Conservation (phyloP, 2,888 invertebrate species). For the Deilephila porcellus region DNA sequence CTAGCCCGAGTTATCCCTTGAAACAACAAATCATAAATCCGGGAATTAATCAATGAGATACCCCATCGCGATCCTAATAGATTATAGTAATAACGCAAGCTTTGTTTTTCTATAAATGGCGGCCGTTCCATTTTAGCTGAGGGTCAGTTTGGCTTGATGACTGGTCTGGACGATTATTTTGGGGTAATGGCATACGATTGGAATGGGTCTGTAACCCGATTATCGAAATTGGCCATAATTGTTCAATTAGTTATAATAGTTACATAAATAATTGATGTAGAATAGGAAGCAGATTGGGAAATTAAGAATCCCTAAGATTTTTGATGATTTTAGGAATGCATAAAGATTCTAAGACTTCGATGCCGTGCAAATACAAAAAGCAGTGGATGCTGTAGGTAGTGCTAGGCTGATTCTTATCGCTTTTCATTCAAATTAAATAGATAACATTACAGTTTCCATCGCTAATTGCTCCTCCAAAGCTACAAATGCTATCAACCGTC, state of each 20-base stretch:
- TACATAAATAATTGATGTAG: too few relatives aligned
- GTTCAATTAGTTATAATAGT: constrained; percentile 70
- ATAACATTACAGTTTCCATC: too few relatives aligned
- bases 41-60: constrained; percentile 25
- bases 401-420: too few relatives aligned
- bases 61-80: constrained; percentile 26
- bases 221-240: constrained; percentile 71
- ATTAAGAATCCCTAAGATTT: too few relatives aligned
- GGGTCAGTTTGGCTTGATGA: constrained; percentile 43
- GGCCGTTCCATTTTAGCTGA: constrained; percentile 52
- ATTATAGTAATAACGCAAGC: constrained; percentile 29
- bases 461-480: too few relatives aligned
- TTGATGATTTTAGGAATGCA: too few relatives aligned
- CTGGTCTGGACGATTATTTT: constrained; percentile 47
- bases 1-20: neutral
- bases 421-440: too few relatives aligned
- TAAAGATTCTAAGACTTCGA: too few relatives aligned
- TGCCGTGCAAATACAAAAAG: too few relatives aligned
- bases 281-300: too few relatives aligned
- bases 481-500: neutral
- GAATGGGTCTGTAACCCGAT: constrained; percentile 62
- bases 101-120: constrained; percentile 42
- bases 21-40: constrained; percentile 31
- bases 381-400: too few relatives aligned
- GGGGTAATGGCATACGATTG: constrained; percentile 57